A percentile compares a stretch with the other conserved stretches of the same genome.
phyloP scores from a whole-genome alignment of 1,140 invertebrate genomes.

The Zaprionus africanus region DNA sequence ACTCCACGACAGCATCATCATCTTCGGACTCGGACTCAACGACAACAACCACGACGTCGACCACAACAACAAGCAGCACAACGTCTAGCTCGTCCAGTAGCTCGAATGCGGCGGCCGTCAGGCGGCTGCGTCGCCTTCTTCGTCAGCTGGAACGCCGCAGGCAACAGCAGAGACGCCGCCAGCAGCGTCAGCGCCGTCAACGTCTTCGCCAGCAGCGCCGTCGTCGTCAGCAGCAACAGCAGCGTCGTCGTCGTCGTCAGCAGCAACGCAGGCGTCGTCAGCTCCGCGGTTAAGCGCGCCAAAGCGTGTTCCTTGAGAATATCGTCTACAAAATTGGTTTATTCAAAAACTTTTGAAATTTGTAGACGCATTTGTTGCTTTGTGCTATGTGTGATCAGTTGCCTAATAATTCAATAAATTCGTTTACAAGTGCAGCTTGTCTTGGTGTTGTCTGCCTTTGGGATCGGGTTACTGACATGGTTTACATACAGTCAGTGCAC shows the following conservation, averaged over 20 bases:
- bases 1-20: background rate
- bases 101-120: background rate
- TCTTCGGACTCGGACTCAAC: background rate
- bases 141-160: background rate
- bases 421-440: background rate
- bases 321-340: background rate
- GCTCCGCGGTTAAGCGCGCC: slow-evolving; percentile 1
- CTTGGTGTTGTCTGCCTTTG: background rate
- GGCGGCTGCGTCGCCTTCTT: background rate
- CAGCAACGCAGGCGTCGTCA: slow-evolving; percentile 3
- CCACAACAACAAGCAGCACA: too few relatives aligned
- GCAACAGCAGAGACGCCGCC: background rate
- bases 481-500: background rate
- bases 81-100: background rate
- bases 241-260: background rate
- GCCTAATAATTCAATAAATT: background rate
- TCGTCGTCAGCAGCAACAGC: background rate
- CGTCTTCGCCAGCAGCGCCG: slow-evolving; percentile 10
- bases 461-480: background rate
- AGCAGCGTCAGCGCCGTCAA: slow-evolving; percentile 3
- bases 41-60: background rate
- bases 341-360: background rate
- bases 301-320: background rate
- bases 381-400: background rate
- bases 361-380: too few relatives aligned